Evolutionary conservation across 1,140 invertebrate species (phyloP).

Genomic region (Streblospio benedicti): DNA sequence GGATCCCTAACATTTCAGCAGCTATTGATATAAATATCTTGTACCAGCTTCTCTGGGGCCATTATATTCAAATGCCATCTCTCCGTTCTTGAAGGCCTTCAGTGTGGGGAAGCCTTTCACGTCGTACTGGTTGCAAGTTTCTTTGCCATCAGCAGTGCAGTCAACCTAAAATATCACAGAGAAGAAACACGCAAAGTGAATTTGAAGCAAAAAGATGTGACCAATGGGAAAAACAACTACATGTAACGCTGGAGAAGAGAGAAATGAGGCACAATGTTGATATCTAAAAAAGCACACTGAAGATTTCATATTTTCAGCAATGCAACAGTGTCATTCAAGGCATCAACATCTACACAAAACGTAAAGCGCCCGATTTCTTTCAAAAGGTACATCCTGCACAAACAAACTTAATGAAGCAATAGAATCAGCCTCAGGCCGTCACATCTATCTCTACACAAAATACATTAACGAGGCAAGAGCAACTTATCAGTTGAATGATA

Average conservation of each 20-base stretch:
- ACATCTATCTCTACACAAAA: too few species aligned
- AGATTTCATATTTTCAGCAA: neutral
- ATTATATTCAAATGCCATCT: conserved; percentile 84
- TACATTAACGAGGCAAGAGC: too few species aligned
- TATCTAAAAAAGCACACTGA: neutral
- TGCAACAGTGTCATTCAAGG: too few species aligned
- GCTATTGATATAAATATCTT: conserved; percentile 24
- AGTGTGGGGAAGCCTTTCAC: conserved; percentile 95
- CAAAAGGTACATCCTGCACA: too few species aligned
- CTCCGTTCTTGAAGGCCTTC: conserved; percentile 87
- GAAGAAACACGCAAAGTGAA: conserved; percentile 5
- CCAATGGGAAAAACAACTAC: neutral
- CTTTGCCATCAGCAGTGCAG: conserved; percentile 83
- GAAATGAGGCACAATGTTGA: neutral
- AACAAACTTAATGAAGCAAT: too few species aligned
- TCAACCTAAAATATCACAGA: conserved; percentile 60
- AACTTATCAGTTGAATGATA: too few species aligned
- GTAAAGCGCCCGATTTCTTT: too few species aligned
- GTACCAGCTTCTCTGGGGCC: conserved; percentile 85
- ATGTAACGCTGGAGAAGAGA: conserved; percentile 3
- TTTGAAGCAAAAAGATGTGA: neutral
- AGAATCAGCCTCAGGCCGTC: too few species aligned
- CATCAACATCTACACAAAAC: too few species aligned
- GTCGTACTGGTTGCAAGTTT: conserved; percentile 77
- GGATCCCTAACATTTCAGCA: neutral